A percentile compares a stretch with the other conserved stretches of the same genome.
phyloP scores from a whole-genome alignment of 2,113 vertebrate species.

The Pyxicephalus adspersus region DNA sequence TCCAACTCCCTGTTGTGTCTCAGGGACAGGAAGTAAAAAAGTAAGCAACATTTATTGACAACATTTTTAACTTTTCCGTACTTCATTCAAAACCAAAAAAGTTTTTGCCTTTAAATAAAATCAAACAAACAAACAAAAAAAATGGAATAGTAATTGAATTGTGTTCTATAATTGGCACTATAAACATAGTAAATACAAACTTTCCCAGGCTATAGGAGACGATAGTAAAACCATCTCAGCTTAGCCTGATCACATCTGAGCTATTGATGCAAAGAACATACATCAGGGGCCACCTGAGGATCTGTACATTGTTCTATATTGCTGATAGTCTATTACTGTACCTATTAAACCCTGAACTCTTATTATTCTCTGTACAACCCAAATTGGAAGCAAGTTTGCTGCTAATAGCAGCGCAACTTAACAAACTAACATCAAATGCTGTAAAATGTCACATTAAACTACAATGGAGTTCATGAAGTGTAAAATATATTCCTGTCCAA shows the following conservation, averaged over 20 bases:
- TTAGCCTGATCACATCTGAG: conserved; percentile 36
- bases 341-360: conserved; percentile 43
- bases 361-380: conserved; percentile 42
- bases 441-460: background rate
- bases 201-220: background rate
- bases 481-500: background rate
- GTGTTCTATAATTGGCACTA: background rate
- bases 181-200: background rate
- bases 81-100: no score
- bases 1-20: no score
- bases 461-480: conserved; percentile 4
- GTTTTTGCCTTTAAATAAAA: no score
- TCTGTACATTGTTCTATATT: conserved; percentile 37
- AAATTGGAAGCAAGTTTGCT: conserved; percentile 42
- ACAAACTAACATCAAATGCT: background rate
- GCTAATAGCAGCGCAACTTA: background rate
- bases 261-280: conserved; percentile 46
- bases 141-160: no score
- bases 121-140: no score
- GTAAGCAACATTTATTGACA: no score
- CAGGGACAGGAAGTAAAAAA: no score
- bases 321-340: conserved; percentile 31
- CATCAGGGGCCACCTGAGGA: conserved; percentile 40
- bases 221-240: background rate
- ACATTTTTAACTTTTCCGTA: no score